phyloP scores from a whole-genome alignment of 92 coral and sea anemone species.

The Heliopora coerulea region DNA sequence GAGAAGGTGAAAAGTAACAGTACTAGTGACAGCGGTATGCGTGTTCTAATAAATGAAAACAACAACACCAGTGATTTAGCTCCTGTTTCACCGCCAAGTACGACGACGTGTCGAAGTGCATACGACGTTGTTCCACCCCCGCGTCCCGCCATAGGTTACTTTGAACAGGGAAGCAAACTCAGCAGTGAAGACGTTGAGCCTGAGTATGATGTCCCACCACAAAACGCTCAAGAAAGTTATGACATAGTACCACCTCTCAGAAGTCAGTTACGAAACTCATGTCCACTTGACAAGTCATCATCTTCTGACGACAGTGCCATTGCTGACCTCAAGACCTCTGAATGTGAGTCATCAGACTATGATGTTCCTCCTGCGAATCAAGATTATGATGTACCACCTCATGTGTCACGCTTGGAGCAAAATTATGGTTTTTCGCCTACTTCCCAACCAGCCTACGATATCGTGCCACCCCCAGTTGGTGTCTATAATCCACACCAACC shows the following conservation, averaged over 20 bases:
- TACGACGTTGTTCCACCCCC: constrained; percentile 58
- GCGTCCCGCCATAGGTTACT: too few species aligned
- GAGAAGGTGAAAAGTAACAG: neutral
- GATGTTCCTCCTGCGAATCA: neutral
- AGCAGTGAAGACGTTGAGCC: constrained; percentile 56
- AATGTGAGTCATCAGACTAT: neutral
- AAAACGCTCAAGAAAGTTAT: neutral
- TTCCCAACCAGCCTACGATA: constrained; percentile 18
- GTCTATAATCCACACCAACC: neutral
- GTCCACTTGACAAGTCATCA: constrained; percentile 22
- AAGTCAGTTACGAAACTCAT: neutral
- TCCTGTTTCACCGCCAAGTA: neutral
- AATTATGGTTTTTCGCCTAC: constrained; percentile 9
- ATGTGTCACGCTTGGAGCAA: neutral
- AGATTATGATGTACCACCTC: constrained; percentile 17
- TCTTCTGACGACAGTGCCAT: constrained; percentile 9
- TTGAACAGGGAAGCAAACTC: constrained; percentile 34
- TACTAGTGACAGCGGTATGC: constrained; percentile 1
- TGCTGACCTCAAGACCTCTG: neutral
- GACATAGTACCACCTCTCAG: constrained; percentile 5
- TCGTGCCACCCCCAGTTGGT: constrained; percentile 28
- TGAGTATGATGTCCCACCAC: constrained; percentile 42
- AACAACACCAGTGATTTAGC: neutral
- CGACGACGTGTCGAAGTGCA: neutral
- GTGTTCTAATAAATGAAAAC: neutral